These are phyloP conservation scores for Kradibia gibbosae DNA, from an alignment of 1,140 invertebrate species.

Conservation along the genomic window DNA sequence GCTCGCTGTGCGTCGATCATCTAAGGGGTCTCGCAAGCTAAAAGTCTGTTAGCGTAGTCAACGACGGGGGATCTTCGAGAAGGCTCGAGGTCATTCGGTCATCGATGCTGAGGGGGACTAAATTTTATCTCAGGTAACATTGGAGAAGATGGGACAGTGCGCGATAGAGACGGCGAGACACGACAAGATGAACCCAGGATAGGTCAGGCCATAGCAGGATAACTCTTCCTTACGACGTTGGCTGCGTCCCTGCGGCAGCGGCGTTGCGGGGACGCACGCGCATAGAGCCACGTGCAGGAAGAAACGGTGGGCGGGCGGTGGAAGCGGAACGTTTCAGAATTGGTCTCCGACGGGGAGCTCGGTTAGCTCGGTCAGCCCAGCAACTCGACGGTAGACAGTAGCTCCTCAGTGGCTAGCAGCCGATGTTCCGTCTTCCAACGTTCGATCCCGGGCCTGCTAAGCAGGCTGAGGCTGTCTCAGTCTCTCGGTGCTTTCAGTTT, in stretches of 20 bases:
- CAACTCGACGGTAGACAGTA: too few species aligned
- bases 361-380: background rate
- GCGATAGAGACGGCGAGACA: too few species aligned
- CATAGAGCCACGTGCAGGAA: background rate
- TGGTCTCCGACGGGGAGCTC: background rate
- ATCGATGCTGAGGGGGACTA: too few species aligned
- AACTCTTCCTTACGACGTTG: background rate
- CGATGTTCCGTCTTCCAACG: background rate
- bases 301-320: background rate
- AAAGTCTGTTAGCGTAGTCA: too few species aligned
- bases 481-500: conserved; percentile 42
- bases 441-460: background rate
- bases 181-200: too few species aligned
- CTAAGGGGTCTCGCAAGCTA: too few species aligned
- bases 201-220: too few species aligned
- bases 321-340: conserved; percentile 23
- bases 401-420: background rate
- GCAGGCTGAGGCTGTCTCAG: too few species aligned
- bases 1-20: background rate
- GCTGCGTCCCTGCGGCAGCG: background rate
- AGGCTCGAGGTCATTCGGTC: too few species aligned
- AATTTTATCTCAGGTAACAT: too few species aligned
- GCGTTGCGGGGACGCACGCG: background rate
- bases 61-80: too few species aligned
- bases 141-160: too few species aligned